phyloP scores from a whole-genome alignment of 2,888 invertebrate species.

The Drosophila quinaria region DNA sequence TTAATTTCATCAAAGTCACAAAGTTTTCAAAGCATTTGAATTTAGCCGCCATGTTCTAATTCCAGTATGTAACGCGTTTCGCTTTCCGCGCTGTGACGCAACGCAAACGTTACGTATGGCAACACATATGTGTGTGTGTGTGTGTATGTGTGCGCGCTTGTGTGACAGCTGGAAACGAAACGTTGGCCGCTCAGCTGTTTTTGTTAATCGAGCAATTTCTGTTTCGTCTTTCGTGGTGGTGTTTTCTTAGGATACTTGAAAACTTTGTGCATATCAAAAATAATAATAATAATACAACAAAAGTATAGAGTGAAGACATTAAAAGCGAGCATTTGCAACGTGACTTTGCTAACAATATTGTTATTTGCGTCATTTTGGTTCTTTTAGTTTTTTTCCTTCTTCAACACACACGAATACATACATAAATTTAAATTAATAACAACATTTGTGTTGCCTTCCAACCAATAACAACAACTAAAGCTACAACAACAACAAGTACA shows the following conservation, averaged over 20 bases:
- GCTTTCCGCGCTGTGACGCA: not conserved
- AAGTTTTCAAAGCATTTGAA: not conserved
- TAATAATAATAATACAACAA: slow-evolving; percentile 1
- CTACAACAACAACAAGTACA: slow-evolving; percentile 22
- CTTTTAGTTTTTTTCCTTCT: slow-evolving; percentile 72
- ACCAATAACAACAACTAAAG: slow-evolving; percentile 28
- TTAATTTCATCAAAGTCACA: not conserved
- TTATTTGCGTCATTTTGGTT: slow-evolving; percentile 69
- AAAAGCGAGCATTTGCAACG: slow-evolving; percentile 18
- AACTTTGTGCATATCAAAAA: slow-evolving; percentile 36
- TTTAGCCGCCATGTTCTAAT: slow-evolving; percentile 4
- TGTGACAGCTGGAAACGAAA: slow-evolving; percentile 33
- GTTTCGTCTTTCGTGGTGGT: slow-evolving; percentile 56
- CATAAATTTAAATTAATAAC: slow-evolving; percentile 33
- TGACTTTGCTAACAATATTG: slow-evolving; percentile 30
- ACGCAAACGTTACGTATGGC: not conserved
- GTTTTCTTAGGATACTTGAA: slow-evolving; percentile 50
- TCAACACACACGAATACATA: slow-evolving; percentile 12
- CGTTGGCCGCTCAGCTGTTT: slow-evolving; percentile 51
- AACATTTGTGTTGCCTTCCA: slow-evolving; percentile 18
- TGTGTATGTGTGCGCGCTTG: not conserved
- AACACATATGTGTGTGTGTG: not conserved
- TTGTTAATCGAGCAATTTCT: slow-evolving; percentile 57
- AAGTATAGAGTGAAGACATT: slow-evolving; percentile 7
- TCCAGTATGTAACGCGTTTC: slow-evolving; percentile 8